phyloP scores from a whole-genome alignment of 64 coral and sea anemone genomes.

The Montipora foliosa region DNA sequence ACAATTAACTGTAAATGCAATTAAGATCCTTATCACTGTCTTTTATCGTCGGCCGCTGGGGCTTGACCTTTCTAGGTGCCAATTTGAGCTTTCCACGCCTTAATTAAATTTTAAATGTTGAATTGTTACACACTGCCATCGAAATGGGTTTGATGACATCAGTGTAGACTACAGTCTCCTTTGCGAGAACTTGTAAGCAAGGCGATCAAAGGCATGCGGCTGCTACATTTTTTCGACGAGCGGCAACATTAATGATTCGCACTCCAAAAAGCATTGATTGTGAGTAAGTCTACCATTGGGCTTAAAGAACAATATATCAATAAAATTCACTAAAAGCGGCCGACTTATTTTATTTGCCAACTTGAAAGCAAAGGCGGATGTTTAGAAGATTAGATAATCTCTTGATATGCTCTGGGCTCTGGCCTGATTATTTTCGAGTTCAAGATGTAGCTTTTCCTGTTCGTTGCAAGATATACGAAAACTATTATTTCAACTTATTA shows the following conservation, averaged over 20 bases:
- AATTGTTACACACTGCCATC: constrained; percentile 58
- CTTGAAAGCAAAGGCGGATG: constrained; percentile 64
- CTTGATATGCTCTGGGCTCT: constrained; percentile 1
- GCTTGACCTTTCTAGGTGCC: constrained; percentile 95
- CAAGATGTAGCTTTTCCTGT: constrained; percentile 30
- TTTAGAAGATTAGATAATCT: constrained; percentile 73
- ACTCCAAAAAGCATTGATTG: constrained; percentile 46
- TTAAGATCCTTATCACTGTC: constrained; percentile 97
- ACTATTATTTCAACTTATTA: not conserved
- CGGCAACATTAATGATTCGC: constrained; percentile 34
- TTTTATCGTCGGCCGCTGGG: constrained; percentile 87
- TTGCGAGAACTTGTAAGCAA: constrained; percentile 8
- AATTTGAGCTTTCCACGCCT: constrained; percentile 89
- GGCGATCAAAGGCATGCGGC: not conserved
- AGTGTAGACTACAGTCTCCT: constrained; percentile 36
- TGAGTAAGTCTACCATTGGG: constrained; percentile 55
- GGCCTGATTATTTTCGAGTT: constrained; percentile 19
- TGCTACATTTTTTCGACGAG: not conserved
- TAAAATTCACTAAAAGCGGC: constrained; percentile 60
- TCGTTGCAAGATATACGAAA: not conserved
- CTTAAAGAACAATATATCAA: constrained; percentile 71
- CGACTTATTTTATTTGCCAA: constrained; percentile 40
- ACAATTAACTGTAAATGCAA: constrained; percentile 99
- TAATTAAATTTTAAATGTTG: constrained; percentile 86
- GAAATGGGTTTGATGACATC: constrained; percentile 23